A percentile compares a stretch with the other conserved stretches of the same genome.
Conservation (phyloP, 2,888 invertebrate genomes). For the Diplazon laetatorius region DNA sequence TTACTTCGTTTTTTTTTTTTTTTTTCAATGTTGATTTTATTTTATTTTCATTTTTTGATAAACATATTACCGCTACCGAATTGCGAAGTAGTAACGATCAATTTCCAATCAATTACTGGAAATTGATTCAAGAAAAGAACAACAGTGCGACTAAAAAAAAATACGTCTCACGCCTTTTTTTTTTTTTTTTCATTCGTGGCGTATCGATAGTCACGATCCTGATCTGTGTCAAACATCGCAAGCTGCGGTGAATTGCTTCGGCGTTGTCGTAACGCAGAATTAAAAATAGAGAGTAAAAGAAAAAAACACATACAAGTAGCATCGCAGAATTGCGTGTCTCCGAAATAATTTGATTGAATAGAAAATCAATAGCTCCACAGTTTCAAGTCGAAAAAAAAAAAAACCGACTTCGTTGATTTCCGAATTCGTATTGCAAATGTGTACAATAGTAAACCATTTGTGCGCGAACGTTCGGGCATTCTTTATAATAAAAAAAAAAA, state of each 20-base stretch:
- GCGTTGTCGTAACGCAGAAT: constrained; percentile 32
- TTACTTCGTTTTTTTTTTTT: constrained; percentile 26
- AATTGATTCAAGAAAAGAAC: too few relatives aligned
- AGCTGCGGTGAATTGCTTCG: constrained; percentile 10
- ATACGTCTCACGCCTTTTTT: neutral
- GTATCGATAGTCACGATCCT: constrained; percentile 27
- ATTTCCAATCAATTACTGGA: too few relatives aligned
- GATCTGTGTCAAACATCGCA: constrained; percentile 18
- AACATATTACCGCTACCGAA: constrained; percentile 11
- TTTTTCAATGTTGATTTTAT: neutral
- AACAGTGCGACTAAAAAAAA: too few relatives aligned
- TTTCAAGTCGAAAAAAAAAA: constrained; percentile 18
- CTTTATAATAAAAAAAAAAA: constrained; percentile 61
- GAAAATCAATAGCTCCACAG: neutral
- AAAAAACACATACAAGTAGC: neutral
- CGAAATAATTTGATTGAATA: constrained; percentile 4
- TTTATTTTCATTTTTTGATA: too few relatives aligned
- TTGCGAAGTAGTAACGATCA: too few relatives aligned
- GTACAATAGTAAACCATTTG: constrained; percentile 8
- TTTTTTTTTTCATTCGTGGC: constrained; percentile 13
- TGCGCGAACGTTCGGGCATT: constrained; percentile 20
- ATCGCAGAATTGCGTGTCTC: constrained; percentile 6
- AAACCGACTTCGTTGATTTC: neutral
- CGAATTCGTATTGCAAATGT: neutral
- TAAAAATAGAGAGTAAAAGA: neutral